phyloP scores from a whole-genome alignment of 1,140 invertebrate genomes.

The Temnothorax longispinosus region DNA sequence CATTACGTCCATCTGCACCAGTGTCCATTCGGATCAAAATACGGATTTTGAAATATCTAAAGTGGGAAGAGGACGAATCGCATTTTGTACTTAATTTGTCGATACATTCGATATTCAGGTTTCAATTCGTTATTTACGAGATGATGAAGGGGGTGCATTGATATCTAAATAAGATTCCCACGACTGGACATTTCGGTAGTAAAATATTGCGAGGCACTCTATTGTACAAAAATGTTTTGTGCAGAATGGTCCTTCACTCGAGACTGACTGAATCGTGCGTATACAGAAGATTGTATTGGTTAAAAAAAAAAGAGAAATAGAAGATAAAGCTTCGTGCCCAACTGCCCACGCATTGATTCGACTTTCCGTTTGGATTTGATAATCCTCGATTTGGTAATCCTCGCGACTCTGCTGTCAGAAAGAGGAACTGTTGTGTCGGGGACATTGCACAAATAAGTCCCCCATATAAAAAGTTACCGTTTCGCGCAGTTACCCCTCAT shows the following conservation, averaged over 20 bases:
- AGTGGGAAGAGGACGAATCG: neutral
- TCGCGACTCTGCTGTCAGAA: neutral
- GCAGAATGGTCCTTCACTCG: neutral
- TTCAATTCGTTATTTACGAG: neutral
- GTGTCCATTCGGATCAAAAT: neutral
- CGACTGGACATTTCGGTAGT: neutral
- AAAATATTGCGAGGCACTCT: neutral
- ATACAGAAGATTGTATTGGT: neutral
- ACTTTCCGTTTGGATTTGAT: conserved; percentile 6
- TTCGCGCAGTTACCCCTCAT: neutral
- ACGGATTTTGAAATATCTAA: neutral
- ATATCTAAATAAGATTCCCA: conserved; percentile 2
- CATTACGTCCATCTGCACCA: neutral
- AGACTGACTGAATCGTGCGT: neutral
- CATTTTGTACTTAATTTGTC: neutral
- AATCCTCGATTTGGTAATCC: neutral
- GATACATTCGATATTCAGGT: neutral
- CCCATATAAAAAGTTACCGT: neutral
- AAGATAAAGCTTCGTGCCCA: neutral
- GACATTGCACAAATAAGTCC: neutral
- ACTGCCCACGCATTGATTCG: neutral
- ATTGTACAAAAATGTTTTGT: neutral
- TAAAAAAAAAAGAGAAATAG: neutral
- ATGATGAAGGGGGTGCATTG: neutral
- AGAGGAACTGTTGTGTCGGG: neutral